Base-by-base conservation (phyloP, 1,140 invertebrate species). In the Drosophila parvula region DNA sequence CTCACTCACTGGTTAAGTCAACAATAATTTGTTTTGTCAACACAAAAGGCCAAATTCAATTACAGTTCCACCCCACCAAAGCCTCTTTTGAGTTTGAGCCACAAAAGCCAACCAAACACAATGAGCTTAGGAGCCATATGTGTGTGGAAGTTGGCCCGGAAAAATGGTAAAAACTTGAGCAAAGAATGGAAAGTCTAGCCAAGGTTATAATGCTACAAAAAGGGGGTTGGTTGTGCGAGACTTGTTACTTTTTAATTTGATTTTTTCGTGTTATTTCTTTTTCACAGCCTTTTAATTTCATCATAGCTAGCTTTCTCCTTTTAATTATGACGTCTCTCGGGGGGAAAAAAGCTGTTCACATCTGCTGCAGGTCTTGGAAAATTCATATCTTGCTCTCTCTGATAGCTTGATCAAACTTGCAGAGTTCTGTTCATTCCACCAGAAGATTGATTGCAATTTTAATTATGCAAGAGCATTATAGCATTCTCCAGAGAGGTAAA, bases 41-140 rank as follows among this genome's bases (percentile, higher is more conserved):
- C 80, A 88, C 80, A 88, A 64, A 79, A n/a, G 70, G 71, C 60
- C 57, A 83, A 89, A 88, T 88, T 88, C 84, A 88, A 89, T 88
- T 88, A 88, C 73, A 62, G 71, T 77, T 73, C 61, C 57, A 45
- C 36, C 51, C 51, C 16, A 34, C 51, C 16, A 22, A 61, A 32
- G 22, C 57, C 64, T 56, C 53, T 34, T 56, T 44, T 36, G 45
- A 64, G 43, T n/a, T 50, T 60, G 51, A 60, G 64, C 82, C 67
- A 81, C 82, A 85, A 86, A 78, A 79, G 79, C 75, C 74, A 58
- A 36, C 43, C 58, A 30, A 75, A 61, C 67, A 79, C 80, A 79
- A 74, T 82, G 64, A 40, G 76, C 73, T 79, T 76, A 53, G 79
- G 73, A 34, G 45, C 40, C 22, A 16, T 41, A 55, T 61, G 7